Base-by-base conservation (phyloP, 2,888 invertebrate species). In the Mythimna loreyi region DNA sequence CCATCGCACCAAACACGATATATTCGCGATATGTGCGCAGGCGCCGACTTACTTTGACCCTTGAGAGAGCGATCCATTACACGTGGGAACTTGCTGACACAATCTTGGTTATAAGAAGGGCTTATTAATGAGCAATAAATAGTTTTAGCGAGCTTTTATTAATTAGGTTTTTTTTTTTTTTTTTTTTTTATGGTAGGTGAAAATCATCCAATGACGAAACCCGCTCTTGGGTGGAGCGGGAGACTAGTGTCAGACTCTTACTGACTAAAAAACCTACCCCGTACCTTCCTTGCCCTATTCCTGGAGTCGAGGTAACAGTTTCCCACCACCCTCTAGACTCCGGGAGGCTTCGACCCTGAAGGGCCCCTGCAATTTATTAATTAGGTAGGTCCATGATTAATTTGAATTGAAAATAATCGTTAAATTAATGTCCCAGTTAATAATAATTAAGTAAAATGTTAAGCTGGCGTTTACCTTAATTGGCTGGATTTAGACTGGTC, bases 1-100 rank as follows among this genome's bases (percentile, higher is more conserved):
- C 87, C 88, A 90, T 90, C 86, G 91, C 82, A 86, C 86, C 81
- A 86, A 85, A 88, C 86, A 84, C 81, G 89, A 89, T 89, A 86
- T 87, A 86, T 89, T 87, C 83, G 89, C 90, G 92, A 92, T 91
- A 85, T 70, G 71, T 75, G 80, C 77, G 80, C 78, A 71, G 72
- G 70, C 80, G 74, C 78, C 74, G 75, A 74, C 49, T 67, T 63
- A 81, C 86, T 85, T 85, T 87, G 89, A 89, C 88, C 87, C 71
- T 60, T 57, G 63, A 69, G 47, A 56, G 65, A 70, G 59, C 82
- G 72, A 89, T 89, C 84, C 81, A 88, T 88, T 87, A 84, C 75
- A 78, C 85, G 89, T 87, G 86, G 86, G 87, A 87, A 88, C 71
- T 78, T 81, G 73, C 74, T 81, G 85, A 87, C 86, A 85, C 69